Base-by-base conservation (phyloP, 1,140 invertebrate species). In the Platyura marginata region DNA sequence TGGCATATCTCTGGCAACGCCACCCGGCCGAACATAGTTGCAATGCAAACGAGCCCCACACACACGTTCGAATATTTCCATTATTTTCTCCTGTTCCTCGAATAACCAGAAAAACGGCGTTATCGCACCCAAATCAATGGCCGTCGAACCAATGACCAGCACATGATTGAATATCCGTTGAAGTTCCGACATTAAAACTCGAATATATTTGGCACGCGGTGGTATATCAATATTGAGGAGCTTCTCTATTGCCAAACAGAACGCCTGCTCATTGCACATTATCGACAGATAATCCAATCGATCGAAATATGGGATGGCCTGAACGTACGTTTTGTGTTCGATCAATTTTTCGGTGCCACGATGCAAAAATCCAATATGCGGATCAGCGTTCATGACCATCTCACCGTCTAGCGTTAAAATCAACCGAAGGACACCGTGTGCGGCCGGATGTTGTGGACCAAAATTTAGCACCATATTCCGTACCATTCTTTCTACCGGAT, bases 211-310 rank as follows among this genome's bases (percentile, higher is more conserved):
- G 1, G 93, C 95, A 47, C 95, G 65, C 0, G 81, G 47, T 1
- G 95, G 94, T 38, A 96, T 73, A 47, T 98, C 89, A 54, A 98
- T 94, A 54, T 95, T 94, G 0, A 98, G 66, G 5, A 98, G 65
- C 57, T 96, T 98, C 61, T 98, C 94, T 6, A 98, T 79, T 4
- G 94, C 93, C 40, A 98, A 56, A 8, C 90, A 92, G 64, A 84
- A 98, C 52, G 86, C 90, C 55, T 98, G 92, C 61, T 98, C 95
- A 63, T 98, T 98, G 64, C 84, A 90, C 94, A 98, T 98, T 93
- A 98, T 98, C 1, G 92, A 97, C 1, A 97, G 91, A 58, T 98
- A 98, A 64, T 98, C 95, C n/a, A 98, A 68, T 2, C 95, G 77
- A 68, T 98, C 94, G 61, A 98, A 96, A 61, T 98, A 98, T 0